phyloP scores from a whole-genome alignment of 2,113 vertebrate species.

The Echinops telfairi region DNA sequence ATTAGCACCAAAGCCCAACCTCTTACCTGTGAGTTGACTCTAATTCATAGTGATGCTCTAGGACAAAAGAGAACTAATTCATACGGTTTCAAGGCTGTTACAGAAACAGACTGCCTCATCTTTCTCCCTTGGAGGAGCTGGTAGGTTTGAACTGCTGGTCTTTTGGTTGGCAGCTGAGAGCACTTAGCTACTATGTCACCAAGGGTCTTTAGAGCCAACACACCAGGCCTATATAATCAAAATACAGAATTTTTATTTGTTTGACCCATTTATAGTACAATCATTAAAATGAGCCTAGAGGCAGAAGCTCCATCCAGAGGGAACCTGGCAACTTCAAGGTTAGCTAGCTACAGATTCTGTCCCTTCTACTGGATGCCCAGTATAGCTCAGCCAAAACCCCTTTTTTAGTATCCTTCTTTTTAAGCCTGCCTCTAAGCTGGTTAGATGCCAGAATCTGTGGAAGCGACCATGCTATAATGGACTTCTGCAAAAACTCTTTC shows the following conservation, averaged over 20 bases:
- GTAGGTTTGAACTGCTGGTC: too few species aligned
- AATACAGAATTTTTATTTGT: not conserved
- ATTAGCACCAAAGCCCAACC: too few species aligned
- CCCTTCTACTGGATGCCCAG: constrained; percentile 27
- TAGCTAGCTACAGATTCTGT: constrained; percentile 42
- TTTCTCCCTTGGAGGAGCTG: too few species aligned
- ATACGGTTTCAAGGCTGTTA: too few species aligned
- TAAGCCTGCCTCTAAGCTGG: constrained; percentile 64
- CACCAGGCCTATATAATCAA: not conserved
- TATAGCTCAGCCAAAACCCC: constrained; percentile 53
- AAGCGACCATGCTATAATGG: constrained; percentile 48
- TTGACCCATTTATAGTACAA: constrained; percentile 32
- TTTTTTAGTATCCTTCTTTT: constrained; percentile 59
- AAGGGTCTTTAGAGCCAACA: not conserved
- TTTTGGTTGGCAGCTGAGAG: too few species aligned
- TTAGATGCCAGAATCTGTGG: constrained; percentile 38
- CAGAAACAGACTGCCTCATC: too few species aligned
- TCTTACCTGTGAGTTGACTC: too few species aligned
- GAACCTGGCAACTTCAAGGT: constrained; percentile 45
- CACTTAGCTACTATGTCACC: too few species aligned
- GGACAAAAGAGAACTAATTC: too few species aligned
- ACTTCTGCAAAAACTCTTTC: constrained; percentile 60
- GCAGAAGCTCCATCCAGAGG: constrained; percentile 32
- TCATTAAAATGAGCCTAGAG: constrained; percentile 32
- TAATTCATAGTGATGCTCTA: too few species aligned